phyloP scores from a whole-genome alignment of 2,113 vertebrate species.

The Antechinus flavipes region DNA sequence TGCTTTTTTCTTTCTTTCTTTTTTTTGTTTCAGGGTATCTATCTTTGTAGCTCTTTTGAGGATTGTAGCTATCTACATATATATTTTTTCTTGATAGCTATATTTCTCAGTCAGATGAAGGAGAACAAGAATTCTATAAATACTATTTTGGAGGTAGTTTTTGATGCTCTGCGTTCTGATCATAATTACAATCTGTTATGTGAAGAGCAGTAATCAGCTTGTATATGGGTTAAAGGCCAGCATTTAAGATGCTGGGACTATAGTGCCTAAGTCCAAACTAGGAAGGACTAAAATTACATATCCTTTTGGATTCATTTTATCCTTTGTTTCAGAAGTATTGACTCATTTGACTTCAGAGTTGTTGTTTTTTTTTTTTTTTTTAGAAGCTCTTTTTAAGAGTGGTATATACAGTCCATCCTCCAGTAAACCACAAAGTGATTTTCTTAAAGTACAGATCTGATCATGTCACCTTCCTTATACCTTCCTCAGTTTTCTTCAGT shows the following conservation, averaged over 20 bases:
- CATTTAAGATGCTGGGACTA: slow-evolving; percentile 87
- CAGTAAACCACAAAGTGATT: no score
- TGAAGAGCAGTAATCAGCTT: slow-evolving; percentile 95
- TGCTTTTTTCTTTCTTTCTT: slow-evolving; percentile 84
- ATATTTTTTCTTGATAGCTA: slow-evolving; percentile 97
- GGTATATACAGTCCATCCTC: slow-evolving; percentile 60
- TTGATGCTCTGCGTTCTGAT: slow-evolving; percentile 95
- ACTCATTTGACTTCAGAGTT: slow-evolving; percentile 67
- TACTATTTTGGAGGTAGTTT: slow-evolving; percentile 96
- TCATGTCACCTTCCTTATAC: no score
- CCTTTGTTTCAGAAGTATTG: slow-evolving; percentile 68
- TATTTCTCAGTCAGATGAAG: slow-evolving; percentile 98
- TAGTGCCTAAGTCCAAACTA: slow-evolving; percentile 58
- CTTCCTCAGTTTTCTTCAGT: no score
- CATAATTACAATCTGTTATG: slow-evolving; percentile 96
- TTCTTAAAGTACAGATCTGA: no score
- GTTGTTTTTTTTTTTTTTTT: slow-evolving; percentile 76
- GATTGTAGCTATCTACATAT: slow-evolving; percentile 94
- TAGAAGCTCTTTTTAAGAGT: slow-evolving; percentile 82
- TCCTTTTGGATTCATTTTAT: slow-evolving; percentile 65
- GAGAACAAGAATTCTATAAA: slow-evolving; percentile 92
- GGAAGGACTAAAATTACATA: slow-evolving; percentile 58
- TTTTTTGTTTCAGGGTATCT: slow-evolving; percentile 92
- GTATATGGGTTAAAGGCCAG: slow-evolving; percentile 94
- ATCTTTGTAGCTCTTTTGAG: slow-evolving; percentile 98